Base-by-base conservation (phyloP, 1,140 invertebrate genomes). In the Tyrophagus putrescentiae region DNA sequence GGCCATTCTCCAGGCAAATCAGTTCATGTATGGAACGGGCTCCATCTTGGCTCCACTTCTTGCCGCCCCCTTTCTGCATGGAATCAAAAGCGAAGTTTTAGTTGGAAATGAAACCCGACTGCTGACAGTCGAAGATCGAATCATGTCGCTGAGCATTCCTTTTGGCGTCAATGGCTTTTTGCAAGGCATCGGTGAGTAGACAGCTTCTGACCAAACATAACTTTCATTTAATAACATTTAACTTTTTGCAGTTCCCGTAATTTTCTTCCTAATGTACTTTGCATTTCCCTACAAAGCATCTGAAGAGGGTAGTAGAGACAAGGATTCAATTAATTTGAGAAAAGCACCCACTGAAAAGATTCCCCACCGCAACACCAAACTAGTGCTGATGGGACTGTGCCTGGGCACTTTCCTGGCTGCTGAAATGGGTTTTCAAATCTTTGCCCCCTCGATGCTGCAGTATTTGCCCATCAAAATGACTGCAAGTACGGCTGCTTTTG, bases 1-100 rank as follows among this genome's bases (percentile, higher is more conserved):
- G 13, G 16, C 62, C 9, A 16, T 62, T 9, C 18, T 63, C 32
- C 60, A 63, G 41, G 42, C 57, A 9, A 18, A 27, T n/a, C 27
- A 57, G 16, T 63, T 63, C 27, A 25, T 31, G 23, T 62, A 62
- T 28, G 60, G 60, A 4, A 29, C 63, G 16, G 60, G 62, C 7
- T 31, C 36, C 3, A 39, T 63, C 27, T n/a, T 63, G 4, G 62
- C 31, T 9, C 62, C 62, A 25, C 36, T 63, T 9, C 23, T 63
- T 2, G 60, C 27, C n/a, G 18, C 32, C n/a, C 62, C 62, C n/a
- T 63, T 63, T 23, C 16, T 58, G 2, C 25, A 21, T 50, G 56
- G 56, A 1, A 32, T 56, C 3, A 1, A 41, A 27, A 48, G 5
- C 5, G n/a, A 13, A 13, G 13, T n/a, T n/a, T 13, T 39, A 13